Conservation (phyloP, 1,140 invertebrate genomes). For the Apolygus lucorum region DNA sequence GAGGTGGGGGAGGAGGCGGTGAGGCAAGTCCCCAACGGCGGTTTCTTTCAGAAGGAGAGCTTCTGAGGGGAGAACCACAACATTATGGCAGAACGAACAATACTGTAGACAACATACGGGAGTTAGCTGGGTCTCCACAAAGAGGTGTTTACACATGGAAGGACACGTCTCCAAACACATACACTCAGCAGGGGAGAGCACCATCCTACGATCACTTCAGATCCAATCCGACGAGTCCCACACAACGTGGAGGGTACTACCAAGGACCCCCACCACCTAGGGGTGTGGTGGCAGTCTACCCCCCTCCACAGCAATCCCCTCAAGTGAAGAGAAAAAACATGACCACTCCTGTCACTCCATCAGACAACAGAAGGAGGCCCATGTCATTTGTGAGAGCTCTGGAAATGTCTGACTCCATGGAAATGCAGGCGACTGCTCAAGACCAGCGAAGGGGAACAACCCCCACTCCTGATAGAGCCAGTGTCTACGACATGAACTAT, state of each 20-base stretch:
- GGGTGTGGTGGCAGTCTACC: constrained; percentile 54
- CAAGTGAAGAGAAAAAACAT: constrained; percentile 54
- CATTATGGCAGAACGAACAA: constrained; percentile 45
- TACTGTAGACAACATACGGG: constrained; percentile 54
- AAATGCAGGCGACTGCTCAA: constrained; percentile 48
- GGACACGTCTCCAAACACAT: constrained; percentile 52
- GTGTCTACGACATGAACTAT: constrained; percentile 91
- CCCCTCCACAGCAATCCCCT: constrained; percentile 51
- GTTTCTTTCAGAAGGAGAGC: constrained; percentile 75
- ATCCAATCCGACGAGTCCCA: constrained; percentile 68
- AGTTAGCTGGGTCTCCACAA: constrained; percentile 73
- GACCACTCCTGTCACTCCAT: constrained; percentile 41
- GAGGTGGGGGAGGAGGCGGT: constrained; percentile 30
- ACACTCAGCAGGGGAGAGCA: constrained; percentile 36
- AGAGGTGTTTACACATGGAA: constrained; percentile 76
- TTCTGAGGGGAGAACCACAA: constrained; percentile 48
- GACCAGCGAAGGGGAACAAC: constrained; percentile 43
- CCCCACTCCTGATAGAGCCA: constrained; percentile 70
- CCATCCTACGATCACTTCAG: constrained; percentile 43
- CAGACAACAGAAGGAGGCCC: constrained; percentile 54
- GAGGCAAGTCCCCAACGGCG: constrained; percentile 64
- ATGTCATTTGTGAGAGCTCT: constrained; percentile 87
- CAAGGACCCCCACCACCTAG: constrained; percentile 44
- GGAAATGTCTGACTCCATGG: constrained; percentile 80
- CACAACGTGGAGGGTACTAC: constrained; percentile 47